Base-by-base conservation (phyloP, 2,888 invertebrate genomes). In the Diaprepes abbreviatus region DNA sequence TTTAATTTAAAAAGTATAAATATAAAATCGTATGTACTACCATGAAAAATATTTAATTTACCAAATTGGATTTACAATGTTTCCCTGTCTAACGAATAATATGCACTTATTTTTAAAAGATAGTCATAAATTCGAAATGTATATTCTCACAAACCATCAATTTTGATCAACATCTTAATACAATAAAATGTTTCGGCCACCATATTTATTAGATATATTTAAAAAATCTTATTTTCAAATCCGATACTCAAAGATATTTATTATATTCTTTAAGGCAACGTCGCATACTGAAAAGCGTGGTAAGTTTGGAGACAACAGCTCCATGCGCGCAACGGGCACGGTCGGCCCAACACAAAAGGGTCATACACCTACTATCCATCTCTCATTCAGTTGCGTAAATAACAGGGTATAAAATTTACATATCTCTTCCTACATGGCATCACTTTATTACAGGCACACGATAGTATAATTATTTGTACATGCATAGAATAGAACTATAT, bases 371-470 rank as follows among this genome's bases (percentile, higher is more conserved):
- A 78, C 79, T 74, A 78, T 76, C 75, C 74, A 76, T 75, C 75
- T 75, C 75, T 75, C 77, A 77, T 78, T 77, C 72, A 76, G 75
- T 79, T 79, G 79, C 79, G 78, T 78, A 79, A 76, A 71, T 60
- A 60, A 60, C 60, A 60, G 50, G 36, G 60, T 36, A 60, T 68
- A 57, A 57, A 66, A 70, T 70, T 70, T 70, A 70, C 70, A 70
- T 70, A 70, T 64, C 59, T 73, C 73, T 68, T 71, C 73, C 73
- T 71, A 73, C 73, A 66, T 69, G 36, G 55, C 60, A 66, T 71
- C 65, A 59, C 57, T 67, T 72, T 70, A 57, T 67, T 59, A 62
- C 55, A 16, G 48, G 14, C 50, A 28, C 31, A 40, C 35, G 36
- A 50, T 54, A 50, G 36, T 17, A 40, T 35, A 50, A 50, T 50